Evolutionary conservation across 2,113 vertebrate genomes (phyloP).

Genomic region (Charina bottae): DNA sequence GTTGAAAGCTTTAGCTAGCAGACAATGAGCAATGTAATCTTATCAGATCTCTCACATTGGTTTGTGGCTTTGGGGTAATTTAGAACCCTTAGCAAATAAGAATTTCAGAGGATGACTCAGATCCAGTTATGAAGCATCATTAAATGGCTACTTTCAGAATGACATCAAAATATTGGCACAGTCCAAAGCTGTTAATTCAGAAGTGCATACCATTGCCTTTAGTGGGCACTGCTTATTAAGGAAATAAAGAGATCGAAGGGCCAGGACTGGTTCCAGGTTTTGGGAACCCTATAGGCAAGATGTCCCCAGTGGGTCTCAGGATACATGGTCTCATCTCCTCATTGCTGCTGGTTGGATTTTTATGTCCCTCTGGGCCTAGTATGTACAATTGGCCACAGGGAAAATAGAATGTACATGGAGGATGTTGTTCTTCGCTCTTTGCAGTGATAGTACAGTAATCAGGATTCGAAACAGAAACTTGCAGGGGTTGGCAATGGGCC

Average conservation of each 20-base stretch:
- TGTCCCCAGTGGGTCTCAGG: background rate
- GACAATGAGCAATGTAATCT: background rate
- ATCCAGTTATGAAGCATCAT: background rate
- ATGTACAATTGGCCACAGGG: background rate
- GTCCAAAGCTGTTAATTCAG: background rate
- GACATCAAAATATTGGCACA: background rate
- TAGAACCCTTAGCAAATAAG: no score
- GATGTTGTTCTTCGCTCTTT: background rate
- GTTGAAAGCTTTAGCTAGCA: background rate
- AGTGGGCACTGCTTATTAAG: background rate
- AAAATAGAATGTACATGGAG: background rate
- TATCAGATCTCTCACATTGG: background rate
- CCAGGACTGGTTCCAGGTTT: background rate
- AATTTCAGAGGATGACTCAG: background rate
- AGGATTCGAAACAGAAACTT: background rate
- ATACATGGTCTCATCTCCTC: background rate
- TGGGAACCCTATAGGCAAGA: background rate
- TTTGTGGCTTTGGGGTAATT: background rate
- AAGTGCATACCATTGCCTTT: background rate
- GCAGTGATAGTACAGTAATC: background rate
- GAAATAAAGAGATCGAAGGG: background rate
- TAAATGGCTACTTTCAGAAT: background rate
- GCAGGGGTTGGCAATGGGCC: background rate
- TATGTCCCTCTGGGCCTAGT: background rate
- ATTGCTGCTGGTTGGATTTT: background rate